These are phyloP conservation scores for Drosophila flavopinicola DNA, from an alignment of 2,888 invertebrate genomes.

Conservation along the genomic window DNA sequence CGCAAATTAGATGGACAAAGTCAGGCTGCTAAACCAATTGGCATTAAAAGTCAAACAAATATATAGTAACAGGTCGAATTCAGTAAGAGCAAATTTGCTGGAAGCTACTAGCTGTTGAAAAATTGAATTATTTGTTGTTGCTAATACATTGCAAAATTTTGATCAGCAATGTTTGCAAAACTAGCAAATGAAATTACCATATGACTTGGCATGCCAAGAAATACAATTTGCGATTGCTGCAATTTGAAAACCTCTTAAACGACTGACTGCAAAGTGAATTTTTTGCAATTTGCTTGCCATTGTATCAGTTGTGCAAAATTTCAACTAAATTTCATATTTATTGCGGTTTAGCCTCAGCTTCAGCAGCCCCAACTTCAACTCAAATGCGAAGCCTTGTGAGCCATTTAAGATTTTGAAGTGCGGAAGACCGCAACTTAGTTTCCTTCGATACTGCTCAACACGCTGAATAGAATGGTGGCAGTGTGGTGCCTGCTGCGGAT, in stretches of 20 bases:
- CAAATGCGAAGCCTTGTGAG: constrained; percentile 26
- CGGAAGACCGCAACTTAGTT: constrained; percentile 60
- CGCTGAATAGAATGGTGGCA: no score
- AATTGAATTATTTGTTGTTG: no score
- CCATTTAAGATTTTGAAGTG: constrained; percentile 46
- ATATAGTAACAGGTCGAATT: neutral
- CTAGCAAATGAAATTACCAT: constrained; percentile 52
- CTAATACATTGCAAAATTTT: no score
- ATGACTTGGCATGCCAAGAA: constrained; percentile 8
- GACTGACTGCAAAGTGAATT: constrained; percentile 22
- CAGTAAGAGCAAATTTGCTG: neutral
- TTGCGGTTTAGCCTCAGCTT: constrained; percentile 41
- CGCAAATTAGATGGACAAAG: constrained; percentile 33
- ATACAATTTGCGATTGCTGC: constrained; percentile 7
- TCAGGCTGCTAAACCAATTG: constrained; percentile 24
- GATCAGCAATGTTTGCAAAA: no score
- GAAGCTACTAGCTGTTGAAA: no score
- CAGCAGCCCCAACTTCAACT: constrained; percentile 14
- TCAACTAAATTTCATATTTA: constrained; percentile 61
- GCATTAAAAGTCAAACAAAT: neutral
- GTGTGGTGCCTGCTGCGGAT: constrained; percentile 18
- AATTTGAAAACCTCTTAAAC: constrained; percentile 9
- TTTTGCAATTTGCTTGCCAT: constrained; percentile 37
- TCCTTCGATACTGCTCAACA: constrained; percentile 18
- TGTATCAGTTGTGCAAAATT: constrained; percentile 40